Evolutionary conservation across 2,797 vertebrate genomes (phyloP).

Genomic region (Sebastes melanostomus): DNA sequence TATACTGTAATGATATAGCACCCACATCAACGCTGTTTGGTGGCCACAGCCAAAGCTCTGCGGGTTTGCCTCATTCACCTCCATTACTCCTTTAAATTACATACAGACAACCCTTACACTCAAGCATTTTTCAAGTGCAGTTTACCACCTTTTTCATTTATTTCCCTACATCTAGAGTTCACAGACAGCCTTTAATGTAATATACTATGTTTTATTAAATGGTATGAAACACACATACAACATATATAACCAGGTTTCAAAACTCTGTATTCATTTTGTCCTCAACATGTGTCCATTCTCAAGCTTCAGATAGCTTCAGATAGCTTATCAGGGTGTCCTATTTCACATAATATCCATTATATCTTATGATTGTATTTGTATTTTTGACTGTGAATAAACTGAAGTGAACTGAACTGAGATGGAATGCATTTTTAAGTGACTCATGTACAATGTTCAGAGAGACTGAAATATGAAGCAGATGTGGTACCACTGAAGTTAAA

Average conservation of each 20-base stretch:
- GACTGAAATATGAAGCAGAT: neutral
- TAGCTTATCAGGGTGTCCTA: neutral
- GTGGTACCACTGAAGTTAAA: neutral
- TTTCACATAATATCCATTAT: neutral
- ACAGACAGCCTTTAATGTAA: neutral
- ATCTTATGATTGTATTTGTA: neutral
- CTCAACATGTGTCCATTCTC: neutral
- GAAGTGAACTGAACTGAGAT: neutral
- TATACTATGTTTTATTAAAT: constrained; percentile 31
- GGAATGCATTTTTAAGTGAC: neutral
- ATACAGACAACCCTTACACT: constrained; percentile 24
- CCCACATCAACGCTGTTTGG: constrained; percentile 47
- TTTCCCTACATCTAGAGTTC: constrained; percentile 20
- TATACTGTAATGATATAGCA: constrained; percentile 57
- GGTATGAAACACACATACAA: neutral
- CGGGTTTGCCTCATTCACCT: constrained; percentile 51
- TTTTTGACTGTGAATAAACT: neutral
- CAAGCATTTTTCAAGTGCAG: constrained; percentile 16
- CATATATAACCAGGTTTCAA: neutral
- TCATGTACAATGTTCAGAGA: neutral
- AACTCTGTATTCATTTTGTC: neutral
- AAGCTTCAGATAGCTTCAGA: neutral
- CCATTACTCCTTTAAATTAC: constrained; percentile 53
- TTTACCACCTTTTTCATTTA: constrained; percentile 36
- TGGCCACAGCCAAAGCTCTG: constrained; percentile 41